These are phyloP conservation scores for Bufotes viridis DNA, from an alignment of 2,797 vertebrate genomes.

Conservation along the genomic window DNA sequence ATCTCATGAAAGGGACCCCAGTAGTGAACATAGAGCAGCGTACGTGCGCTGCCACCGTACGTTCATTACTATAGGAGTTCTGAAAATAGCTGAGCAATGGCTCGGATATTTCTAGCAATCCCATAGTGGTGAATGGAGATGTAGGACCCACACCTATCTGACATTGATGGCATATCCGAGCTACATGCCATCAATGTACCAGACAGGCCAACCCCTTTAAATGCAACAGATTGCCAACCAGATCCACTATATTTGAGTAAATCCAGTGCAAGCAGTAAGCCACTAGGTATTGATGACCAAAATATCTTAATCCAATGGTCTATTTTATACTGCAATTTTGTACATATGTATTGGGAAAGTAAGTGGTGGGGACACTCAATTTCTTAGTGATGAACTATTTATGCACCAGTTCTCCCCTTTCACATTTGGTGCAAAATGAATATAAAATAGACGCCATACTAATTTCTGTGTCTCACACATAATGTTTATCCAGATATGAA, in stretches of 20 bases:
- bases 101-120: too few species aligned
- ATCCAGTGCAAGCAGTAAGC: not conserved
- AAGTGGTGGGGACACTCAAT: not conserved
- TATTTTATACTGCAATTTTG: not conserved
- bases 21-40: too few species aligned
- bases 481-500: not conserved
- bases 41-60: too few species aligned
- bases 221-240: not conserved
- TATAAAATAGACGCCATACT: not conserved
- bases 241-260: not conserved
- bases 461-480: too few species aligned
- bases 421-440: not conserved
- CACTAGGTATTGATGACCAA: not conserved
- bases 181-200: too few species aligned
- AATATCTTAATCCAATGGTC: not conserved
- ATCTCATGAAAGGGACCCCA: too few species aligned
- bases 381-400: not conserved
- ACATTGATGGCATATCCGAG: too few species aligned
- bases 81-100: too few species aligned
- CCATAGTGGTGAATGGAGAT: too few species aligned
- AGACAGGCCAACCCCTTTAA: not conserved
- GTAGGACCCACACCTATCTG: too few species aligned
- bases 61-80: too few species aligned
- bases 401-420: not conserved
- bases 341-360: not conserved